A percentile compares a stretch with the other conserved stretches of the same genome.
Evolutionary conservation across 2,888 invertebrate species (phyloP).

Genomic region (Amorpha juglandis): DNA sequence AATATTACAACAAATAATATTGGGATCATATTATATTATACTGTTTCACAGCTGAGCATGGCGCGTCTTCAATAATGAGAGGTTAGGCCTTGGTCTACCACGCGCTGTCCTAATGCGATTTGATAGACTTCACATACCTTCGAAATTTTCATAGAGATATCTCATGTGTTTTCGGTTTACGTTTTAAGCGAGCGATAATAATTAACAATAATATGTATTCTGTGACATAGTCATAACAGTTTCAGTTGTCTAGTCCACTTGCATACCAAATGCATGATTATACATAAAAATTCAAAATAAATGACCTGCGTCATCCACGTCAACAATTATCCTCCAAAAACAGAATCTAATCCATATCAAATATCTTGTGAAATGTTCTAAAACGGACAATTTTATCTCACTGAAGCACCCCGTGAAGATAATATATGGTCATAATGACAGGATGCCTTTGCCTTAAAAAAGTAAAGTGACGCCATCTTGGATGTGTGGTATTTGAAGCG

Average conservation of each 20-base stretch:
- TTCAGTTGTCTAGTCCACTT: neutral
- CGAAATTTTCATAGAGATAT: no score
- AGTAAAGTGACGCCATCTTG: slow-evolving; percentile 62
- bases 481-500: slow-evolving; percentile 66
- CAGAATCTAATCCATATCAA: slow-evolving; percentile 36
- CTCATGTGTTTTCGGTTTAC: no score
- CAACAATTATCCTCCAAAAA: slow-evolving; percentile 17
- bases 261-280: neutral
- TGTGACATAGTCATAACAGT: neutral
- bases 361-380: slow-evolving; percentile 49
- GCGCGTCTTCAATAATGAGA: no score
- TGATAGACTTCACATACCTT: no score
- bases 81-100: no score
- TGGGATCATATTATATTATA: no score
- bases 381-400: slow-evolving; percentile 58
- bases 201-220: no score
- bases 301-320: slow-evolving; percentile 14
- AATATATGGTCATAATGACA: slow-evolving; percentile 73
- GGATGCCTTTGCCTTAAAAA: slow-evolving; percentile 64
- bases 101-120: no score
- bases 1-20: no score
- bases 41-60: no score
- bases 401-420: slow-evolving; percentile 68
- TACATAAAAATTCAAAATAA: slow-evolving; percentile 9
- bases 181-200: no score